A percentile compares a stretch with the other conserved stretches of the same genome.
Conservation (phyloP, 2,888 invertebrate species). For the Tenthredo notha region DNA sequence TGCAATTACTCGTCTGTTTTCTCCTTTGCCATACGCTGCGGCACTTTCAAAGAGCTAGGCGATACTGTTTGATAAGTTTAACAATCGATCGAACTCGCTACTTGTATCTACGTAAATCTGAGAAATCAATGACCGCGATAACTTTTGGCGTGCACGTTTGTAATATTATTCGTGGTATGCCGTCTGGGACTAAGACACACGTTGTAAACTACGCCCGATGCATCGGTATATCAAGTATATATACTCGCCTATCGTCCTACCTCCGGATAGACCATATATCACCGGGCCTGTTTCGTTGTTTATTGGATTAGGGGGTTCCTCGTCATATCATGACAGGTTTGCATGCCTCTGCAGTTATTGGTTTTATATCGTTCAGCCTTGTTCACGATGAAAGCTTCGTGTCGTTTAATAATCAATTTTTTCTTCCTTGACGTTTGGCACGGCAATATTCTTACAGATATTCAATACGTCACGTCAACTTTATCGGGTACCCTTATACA, state of each 20-base stretch:
- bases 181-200: slow-evolving; percentile 15
- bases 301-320: slow-evolving; percentile 55
- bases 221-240: slow-evolving; percentile 48
- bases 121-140: slow-evolving; percentile 14
- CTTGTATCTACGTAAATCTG: not conserved
- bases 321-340: slow-evolving; percentile 54
- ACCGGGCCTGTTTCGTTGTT: slow-evolving; percentile 52
- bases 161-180: slow-evolving; percentile 22
- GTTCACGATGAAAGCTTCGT: slow-evolving; percentile 36
- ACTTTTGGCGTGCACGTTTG: slow-evolving; percentile 37
- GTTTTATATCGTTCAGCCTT: slow-evolving; percentile 54
- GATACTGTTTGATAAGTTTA: not conserved
- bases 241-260: slow-evolving; percentile 36
- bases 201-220: slow-evolving; percentile 38
- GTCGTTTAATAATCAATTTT: slow-evolving; percentile 41
- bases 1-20: slow-evolving; percentile 44
- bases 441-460: slow-evolving; percentile 26
- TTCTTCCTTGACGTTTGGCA: not conserved
- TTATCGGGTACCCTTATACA: not conserved
- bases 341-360: slow-evolving; percentile 56
- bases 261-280: slow-evolving; percentile 31
- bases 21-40: not conserved
- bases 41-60: slow-evolving; percentile 9
- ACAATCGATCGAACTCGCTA: slow-evolving; percentile 33
- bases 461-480: slow-evolving; percentile 12